Conservation (phyloP, 2,113 vertebrate species). For the Propithecus coquereli region DNA sequence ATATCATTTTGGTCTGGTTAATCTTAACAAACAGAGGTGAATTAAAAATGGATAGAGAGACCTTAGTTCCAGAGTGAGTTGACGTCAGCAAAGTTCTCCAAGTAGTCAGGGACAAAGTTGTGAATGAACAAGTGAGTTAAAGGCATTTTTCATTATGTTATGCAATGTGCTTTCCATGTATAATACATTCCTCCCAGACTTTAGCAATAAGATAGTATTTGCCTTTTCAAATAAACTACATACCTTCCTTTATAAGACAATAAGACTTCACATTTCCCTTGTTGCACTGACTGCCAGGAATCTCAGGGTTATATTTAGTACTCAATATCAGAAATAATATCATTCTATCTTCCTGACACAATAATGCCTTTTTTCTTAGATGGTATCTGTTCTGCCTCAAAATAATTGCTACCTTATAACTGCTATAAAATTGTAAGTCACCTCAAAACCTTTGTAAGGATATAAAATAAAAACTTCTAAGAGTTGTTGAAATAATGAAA, state of each 20-base stretch:
- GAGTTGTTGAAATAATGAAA: neutral
- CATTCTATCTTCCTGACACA: neutral
- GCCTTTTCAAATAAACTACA: slow-evolving; percentile 5
- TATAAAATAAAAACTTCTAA: slow-evolving; percentile 27
- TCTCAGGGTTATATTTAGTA: slow-evolving; percentile 14
- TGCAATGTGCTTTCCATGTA: neutral
- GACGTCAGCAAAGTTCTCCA: slow-evolving; percentile 4
- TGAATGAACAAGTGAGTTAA: neutral
- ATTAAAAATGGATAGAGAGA: slow-evolving; percentile 19
- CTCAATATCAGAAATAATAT: neutral
- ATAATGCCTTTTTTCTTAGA: neutral
- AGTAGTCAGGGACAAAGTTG: neutral
- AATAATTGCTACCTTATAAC: neutral
- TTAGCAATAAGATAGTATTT: neutral
- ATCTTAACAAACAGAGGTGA: slow-evolving; percentile 19
- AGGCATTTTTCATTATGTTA: neutral
- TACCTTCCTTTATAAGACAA: slow-evolving; percentile 21
- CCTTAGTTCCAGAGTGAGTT: neutral
- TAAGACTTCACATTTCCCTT: slow-evolving; percentile 8
- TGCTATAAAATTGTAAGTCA: slow-evolving; percentile 16
- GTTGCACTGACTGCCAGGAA: neutral
- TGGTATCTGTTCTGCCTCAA: slow-evolving; percentile 25
- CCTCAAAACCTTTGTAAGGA: neutral
- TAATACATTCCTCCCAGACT: neutral
- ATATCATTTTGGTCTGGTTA: neutral